Percentiles rank a stretch among this genome's conserved stretches.
Conservation (phyloP, 2,797 vertebrate genomes). For the Naso thynnoides region DNA sequence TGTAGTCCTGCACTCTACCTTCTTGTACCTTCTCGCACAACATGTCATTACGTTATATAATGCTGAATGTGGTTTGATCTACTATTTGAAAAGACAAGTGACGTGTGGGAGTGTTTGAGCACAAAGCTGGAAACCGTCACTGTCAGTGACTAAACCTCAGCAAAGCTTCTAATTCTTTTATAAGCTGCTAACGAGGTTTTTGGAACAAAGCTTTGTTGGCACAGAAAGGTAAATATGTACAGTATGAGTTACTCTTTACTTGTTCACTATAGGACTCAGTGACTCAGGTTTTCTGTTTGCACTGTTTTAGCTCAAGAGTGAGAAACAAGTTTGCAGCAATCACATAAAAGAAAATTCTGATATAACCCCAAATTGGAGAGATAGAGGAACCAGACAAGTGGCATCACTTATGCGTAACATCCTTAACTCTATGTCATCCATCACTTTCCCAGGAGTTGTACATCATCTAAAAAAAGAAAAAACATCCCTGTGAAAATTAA, state of each 20-base stretch:
- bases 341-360: slow-evolving; percentile 44
- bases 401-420: slow-evolving; percentile 67
- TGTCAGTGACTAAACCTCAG: not conserved
- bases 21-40: too few relatives aligned
- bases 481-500: slow-evolving; percentile 76
- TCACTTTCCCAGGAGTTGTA: slow-evolving; percentile 68
- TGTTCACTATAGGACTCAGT: not conserved
- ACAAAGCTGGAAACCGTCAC: not conserved
- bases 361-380: slow-evolving; percentile 70
- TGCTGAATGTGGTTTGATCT: not conserved
- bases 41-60: not conserved
- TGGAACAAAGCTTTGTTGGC: too few relatives aligned
- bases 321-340: slow-evolving; percentile 42
- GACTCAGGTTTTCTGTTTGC: slow-evolving; percentile 2
- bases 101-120: not conserved
- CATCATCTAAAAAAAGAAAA: slow-evolving; percentile 58
- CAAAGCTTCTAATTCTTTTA: too few relatives aligned
- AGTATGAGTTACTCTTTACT: not conserved
- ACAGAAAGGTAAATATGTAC: too few relatives aligned
- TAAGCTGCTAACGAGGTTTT: too few relatives aligned
- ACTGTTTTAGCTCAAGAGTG: slow-evolving; percentile 22
- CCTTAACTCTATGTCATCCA: slow-evolving; percentile 54
- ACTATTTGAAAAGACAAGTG: not conserved
- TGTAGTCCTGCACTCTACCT: too few relatives aligned
- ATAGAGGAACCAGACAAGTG: slow-evolving; percentile 59